A percentile compares a stretch with the other conserved stretches of the same genome.
These are phyloP conservation scores for Toxostoma redivivum DNA, from an alignment of 2,113 vertebrate genomes.

Conservation along the genomic window DNA sequence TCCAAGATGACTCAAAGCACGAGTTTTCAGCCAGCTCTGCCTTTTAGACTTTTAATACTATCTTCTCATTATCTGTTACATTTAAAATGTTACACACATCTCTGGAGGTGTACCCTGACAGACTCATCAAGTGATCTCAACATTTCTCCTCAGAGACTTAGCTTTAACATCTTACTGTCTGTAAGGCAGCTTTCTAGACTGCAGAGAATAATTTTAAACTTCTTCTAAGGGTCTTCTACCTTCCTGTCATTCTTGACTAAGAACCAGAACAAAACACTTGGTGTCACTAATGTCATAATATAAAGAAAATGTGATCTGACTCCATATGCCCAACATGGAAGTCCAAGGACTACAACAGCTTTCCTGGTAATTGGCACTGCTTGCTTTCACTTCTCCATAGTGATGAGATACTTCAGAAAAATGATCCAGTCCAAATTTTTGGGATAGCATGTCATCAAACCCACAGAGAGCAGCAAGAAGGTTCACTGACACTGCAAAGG, in stretches of 20 bases:
- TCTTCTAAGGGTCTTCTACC: not conserved
- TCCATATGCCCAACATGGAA: not conserved
- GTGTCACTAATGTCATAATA: not conserved
- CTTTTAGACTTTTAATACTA: not conserved
- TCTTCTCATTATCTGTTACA: not conserved
- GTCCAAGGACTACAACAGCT: not conserved
- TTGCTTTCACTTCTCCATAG: not conserved
- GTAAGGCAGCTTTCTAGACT: not conserved
- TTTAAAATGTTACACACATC: not conserved
- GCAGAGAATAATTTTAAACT: not conserved
- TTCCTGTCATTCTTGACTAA: not conserved
- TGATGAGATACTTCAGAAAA: not conserved
- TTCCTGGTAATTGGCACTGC: not conserved
- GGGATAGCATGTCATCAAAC: not conserved
- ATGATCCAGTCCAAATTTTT: not conserved
- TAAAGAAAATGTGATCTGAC: not conserved
- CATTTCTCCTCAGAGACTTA: not conserved
- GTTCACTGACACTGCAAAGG: not conserved
- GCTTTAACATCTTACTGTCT: not conserved
- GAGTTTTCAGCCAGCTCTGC: not conserved
- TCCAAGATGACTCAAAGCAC: not conserved
- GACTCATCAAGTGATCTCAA: not conserved
- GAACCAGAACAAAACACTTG: not conserved
- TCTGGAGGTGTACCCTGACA: not conserved
- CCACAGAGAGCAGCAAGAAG: accelerated